Evolutionary conservation across 1,140 invertebrate genomes (phyloP).

Genomic region (Cyclina sinensis): DNA sequence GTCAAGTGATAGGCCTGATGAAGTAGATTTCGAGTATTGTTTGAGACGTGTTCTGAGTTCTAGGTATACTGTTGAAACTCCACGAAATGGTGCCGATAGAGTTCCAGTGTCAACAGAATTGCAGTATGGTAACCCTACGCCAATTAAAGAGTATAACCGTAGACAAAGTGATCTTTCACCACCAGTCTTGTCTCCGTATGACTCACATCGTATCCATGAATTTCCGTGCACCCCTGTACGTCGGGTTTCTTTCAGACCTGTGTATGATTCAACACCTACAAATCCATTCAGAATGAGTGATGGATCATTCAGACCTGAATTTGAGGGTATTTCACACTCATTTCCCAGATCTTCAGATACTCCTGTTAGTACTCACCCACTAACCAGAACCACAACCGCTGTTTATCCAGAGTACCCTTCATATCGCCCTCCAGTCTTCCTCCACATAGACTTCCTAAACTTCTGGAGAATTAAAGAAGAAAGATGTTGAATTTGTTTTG

Average conservation of each 20-base stretch:
- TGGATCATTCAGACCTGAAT: background rate
- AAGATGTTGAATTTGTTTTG: slow-evolving; percentile 13
- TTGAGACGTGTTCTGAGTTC: background rate
- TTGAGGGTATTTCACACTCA: background rate
- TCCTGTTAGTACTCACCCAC: background rate
- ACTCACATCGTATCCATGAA: background rate
- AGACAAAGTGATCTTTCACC: background rate
- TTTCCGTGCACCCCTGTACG: background rate
- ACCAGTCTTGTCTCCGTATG: background rate
- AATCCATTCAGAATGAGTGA: background rate
- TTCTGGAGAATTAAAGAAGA: background rate
- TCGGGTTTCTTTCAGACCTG: background rate
- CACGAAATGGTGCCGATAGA: background rate
- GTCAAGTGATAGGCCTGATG: too few relatives aligned
- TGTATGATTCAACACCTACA: background rate
- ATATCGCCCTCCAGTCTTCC: background rate
- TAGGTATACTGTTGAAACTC: background rate
- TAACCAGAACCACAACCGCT: background rate
- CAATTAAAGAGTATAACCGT: background rate
- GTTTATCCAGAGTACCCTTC: background rate
- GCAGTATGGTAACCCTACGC: background rate
- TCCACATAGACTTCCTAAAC: slow-evolving; percentile 8
- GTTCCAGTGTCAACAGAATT: background rate
- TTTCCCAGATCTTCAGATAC: background rate
- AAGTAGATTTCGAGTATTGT: background rate